Conservation (phyloP, 35 echinoderm and acorn worm species). For the Hemicentrotus pulcherrimus region DNA sequence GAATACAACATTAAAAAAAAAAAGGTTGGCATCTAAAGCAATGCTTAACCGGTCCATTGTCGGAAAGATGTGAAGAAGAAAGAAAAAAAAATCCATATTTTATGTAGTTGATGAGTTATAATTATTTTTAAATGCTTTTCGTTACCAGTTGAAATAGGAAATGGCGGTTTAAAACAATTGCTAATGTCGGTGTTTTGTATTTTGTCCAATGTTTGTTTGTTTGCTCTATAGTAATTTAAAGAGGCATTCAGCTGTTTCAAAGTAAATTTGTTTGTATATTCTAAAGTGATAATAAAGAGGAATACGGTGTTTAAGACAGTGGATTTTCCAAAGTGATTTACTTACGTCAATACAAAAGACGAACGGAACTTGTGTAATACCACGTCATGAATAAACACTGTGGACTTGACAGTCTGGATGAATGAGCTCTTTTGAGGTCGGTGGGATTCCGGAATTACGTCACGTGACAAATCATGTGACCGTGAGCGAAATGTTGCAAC, state of each 20-base stretch:
- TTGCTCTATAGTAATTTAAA: neutral
- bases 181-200: too few relatives aligned
- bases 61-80: too few relatives aligned
- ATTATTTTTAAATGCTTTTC: too few relatives aligned
- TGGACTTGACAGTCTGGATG: neutral
- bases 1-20: too few relatives aligned
- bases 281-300: neutral
- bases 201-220: neutral
- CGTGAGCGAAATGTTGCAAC: neutral
- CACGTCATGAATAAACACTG: neutral
- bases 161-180: too few relatives aligned
- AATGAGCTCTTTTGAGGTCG: neutral
- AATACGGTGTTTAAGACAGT: neutral
- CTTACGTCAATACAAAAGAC: neutral
- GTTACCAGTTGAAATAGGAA: too few relatives aligned
- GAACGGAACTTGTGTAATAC: neutral
- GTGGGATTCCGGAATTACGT: neutral
- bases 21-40: too few relatives aligned
- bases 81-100: too few relatives aligned
- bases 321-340: neutral
- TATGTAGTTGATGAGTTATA: too few relatives aligned
- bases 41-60: too few relatives aligned
- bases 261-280: neutral
- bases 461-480: neutral
- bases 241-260: neutral